Evolutionary conservation across 2,113 vertebrate genomes (phyloP).

Genomic region (Phalacrocorax brasilianus): DNA sequence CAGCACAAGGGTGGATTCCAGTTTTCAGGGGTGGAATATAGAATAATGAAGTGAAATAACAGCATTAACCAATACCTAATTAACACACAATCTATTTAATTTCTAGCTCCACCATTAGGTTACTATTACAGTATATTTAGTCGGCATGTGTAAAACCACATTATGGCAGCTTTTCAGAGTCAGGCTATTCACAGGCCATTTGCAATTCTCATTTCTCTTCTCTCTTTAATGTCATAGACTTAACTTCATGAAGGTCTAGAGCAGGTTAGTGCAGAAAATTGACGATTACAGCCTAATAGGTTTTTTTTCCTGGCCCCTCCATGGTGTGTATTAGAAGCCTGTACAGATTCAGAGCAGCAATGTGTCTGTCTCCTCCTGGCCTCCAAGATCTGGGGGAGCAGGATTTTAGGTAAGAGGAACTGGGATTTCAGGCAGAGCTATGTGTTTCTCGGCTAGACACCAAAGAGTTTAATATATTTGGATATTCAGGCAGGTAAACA

Average conservation of each 20-base stretch:
- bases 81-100: slow-evolving; percentile 67
- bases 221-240: slow-evolving; percentile 56
- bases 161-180: slow-evolving; percentile 58
- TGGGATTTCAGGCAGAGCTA: not conserved
- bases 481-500: not conserved
- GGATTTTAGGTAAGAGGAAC: not conserved
- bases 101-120: slow-evolving; percentile 52
- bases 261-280: slow-evolving; percentile 42
- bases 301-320: not conserved
- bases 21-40: not conserved
- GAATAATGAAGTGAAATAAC: slow-evolving; percentile 69
- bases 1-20: not conserved
- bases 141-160: slow-evolving; percentile 17
- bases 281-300: slow-evolving; percentile 24
- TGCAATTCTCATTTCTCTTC: slow-evolving; percentile 60
- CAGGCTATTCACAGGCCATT: slow-evolving; percentile 67
- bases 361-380: not conserved
- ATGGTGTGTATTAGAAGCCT: not conserved
- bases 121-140: slow-evolving; percentile 58
- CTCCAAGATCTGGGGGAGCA: not conserved
- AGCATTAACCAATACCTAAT: slow-evolving; percentile 65
- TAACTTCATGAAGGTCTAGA: slow-evolving; percentile 46
- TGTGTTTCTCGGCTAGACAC: not conserved
- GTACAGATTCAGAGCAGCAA: not conserved
- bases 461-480: not conserved